phyloP scores from a whole-genome alignment of 2,797 vertebrate genomes.

The Aotus griseimembra region DNA sequence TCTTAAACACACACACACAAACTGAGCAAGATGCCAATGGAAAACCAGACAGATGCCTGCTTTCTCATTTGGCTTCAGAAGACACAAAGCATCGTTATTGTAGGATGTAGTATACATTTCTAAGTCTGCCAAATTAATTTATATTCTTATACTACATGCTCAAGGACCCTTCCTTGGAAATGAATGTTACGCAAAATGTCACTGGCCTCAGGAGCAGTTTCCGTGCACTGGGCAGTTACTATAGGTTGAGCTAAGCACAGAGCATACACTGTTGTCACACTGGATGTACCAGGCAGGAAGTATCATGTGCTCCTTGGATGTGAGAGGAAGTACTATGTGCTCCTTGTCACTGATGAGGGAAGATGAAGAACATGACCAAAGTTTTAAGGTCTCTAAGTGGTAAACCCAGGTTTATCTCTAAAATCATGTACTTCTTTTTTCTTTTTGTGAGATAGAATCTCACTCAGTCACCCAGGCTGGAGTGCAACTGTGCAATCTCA shows the following conservation, averaged over 20 bases:
- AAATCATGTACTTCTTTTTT: background rate
- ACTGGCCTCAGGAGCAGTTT: background rate
- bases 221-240: fast-evolving
- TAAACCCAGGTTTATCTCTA: background rate
- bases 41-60: slow-evolving; percentile 22
- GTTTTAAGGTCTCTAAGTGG: background rate
- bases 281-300: background rate
- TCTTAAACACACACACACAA: background rate
- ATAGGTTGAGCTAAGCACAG: background rate
- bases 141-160: background rate
- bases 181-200: background rate
- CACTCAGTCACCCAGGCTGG: background rate
- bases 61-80: slow-evolving; percentile 47
- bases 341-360: background rate
- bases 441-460: background rate
- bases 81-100: slow-evolving; percentile 9
- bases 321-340: fast-evolving
- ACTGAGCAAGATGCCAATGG: background rate
- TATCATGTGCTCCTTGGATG: background rate
- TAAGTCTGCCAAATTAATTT: slow-evolving; percentile 53
- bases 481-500: background rate
- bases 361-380: background rate
- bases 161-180: background rate
- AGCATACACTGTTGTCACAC: background rate
- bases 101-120: background rate